phyloP scores from a whole-genome alignment of 2,113 vertebrate species.

The Marmota monax region DNA sequence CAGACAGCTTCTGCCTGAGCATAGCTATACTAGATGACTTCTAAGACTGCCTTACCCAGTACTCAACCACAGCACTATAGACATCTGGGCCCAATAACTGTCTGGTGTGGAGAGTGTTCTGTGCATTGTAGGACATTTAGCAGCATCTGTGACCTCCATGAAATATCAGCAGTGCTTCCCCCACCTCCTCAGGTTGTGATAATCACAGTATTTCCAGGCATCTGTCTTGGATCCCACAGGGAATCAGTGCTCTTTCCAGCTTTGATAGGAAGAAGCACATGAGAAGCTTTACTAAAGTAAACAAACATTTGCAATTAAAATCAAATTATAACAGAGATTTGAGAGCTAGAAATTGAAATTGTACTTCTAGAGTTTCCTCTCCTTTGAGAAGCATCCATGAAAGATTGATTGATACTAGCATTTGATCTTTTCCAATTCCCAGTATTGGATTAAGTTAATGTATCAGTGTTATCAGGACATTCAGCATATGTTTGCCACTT shows the following conservation, averaged over 20 bases:
- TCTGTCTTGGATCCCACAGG: background rate
- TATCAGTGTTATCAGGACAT: background rate
- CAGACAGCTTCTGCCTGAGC: background rate
- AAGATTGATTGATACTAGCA: background rate
- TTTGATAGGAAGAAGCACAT: background rate
- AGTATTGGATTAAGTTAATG: background rate
- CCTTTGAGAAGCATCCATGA: background rate
- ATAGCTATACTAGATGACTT: background rate
- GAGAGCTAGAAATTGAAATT: conserved; percentile 34
- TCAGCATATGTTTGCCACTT: background rate
- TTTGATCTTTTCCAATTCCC: background rate
- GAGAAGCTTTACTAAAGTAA: background rate
- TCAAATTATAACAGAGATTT: conserved; percentile 44
- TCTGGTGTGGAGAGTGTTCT: background rate
- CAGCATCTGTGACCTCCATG: background rate
- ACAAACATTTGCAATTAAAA: conserved; percentile 28
- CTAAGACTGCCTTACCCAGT: background rate
- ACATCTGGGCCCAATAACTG: background rate
- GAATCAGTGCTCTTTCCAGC: background rate
- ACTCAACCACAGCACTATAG: background rate
- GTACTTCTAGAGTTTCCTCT: background rate
- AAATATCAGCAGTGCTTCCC: background rate
- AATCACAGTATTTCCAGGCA: background rate
- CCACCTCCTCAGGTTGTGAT: background rate
- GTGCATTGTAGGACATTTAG: background rate